Base-by-base conservation (phyloP, 1,140 invertebrate genomes). In the Hylyphantes graminicola region DNA sequence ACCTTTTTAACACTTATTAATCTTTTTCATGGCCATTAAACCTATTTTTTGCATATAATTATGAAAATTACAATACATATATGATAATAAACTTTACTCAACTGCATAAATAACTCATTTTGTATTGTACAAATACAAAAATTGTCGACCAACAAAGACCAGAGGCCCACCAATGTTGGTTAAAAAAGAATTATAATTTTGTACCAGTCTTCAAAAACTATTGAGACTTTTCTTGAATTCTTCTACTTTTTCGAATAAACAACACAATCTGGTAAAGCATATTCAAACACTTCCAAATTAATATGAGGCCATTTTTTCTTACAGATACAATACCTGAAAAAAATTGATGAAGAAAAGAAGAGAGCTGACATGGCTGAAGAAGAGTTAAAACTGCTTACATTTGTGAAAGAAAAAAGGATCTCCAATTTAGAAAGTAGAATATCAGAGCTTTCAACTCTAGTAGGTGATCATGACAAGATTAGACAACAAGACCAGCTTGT, bases 381-480 rank as follows among this genome's bases (percentile, higher is more conserved):
- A 48, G 88, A 87, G 80, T 86, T 89, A 8, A 85, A 87, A 48
- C 73, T 86, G 19, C 87, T 88, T 48, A 87, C 88, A 35, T 81
- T 51, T 89, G 92, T 86, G 92, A 94, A 87, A 79, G 95, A 96
- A 90, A 92, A 94, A 61, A 90, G 95, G 87, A 94, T 96, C 0
- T 93, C 93, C 7, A 92, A 92, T 74, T 91, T 97, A 72, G 95
- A 97, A 90, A 92, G 93, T 6, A 92, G 93, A 86, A 88, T 97
- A 12, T 94, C 95, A 0, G 95, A 96, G 88, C 90, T 96, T 10
- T 96, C 94, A 0, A 92, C 93, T 75, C 94, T 93, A 0, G 93
- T 96, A 53, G 95, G 95, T 2, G 92, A 92, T 85, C 96, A 96
- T 87, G 95, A 96, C 87, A 91, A 93, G 79, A 87, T 93, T 7